These are phyloP conservation scores for Apeltes quadracus DNA, from an alignment of 2,113 vertebrate genomes.

Conservation along the genomic window DNA sequence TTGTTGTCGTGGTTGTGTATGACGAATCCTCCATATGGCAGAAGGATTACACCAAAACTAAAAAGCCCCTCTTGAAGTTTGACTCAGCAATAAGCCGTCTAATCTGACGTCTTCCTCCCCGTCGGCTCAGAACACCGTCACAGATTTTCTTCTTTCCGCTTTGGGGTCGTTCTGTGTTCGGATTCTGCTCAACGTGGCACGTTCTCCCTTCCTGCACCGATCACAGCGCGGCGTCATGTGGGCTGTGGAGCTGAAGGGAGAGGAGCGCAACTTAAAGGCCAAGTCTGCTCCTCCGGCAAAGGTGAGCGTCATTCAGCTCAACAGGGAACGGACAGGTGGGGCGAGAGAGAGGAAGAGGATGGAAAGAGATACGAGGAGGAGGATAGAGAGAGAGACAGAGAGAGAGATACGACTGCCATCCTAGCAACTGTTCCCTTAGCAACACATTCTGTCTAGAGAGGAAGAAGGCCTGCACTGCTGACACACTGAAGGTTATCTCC, in stretches of 20 bases:
- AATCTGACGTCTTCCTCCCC: conserved; percentile 20
- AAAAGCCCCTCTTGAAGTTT: conserved; percentile 14
- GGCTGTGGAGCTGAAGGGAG: neutral
- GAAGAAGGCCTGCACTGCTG: conserved; percentile 56
- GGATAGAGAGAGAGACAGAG: conserved; percentile 24
- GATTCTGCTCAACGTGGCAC: neutral
- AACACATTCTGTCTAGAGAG: conserved; percentile 78
- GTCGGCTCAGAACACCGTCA: neutral
- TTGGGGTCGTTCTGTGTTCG: neutral
- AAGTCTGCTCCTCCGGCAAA: conserved; percentile 13
- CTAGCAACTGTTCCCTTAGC: conserved; percentile 81
- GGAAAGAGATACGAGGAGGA: conserved; percentile 45
- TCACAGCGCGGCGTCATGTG: neutral
- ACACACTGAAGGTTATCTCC: conserved; percentile 71
- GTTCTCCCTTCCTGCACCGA: conserved; percentile 14
- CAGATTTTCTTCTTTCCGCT: neutral
- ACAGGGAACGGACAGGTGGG: conserved; percentile 54
- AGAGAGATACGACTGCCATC: conserved; percentile 65
- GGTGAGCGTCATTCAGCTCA: conserved; percentile 28
- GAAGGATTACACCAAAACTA: conserved; percentile 13
- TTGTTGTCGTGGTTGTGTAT: no score
- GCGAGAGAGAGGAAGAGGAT: conserved; percentile 28
- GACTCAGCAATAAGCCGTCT: conserved; percentile 34
- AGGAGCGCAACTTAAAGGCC: conserved; percentile 18
- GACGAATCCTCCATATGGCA: conserved; percentile 28